Base-by-base conservation (phyloP, 2,888 invertebrate genomes). In the Andrena dorsata region DNA sequence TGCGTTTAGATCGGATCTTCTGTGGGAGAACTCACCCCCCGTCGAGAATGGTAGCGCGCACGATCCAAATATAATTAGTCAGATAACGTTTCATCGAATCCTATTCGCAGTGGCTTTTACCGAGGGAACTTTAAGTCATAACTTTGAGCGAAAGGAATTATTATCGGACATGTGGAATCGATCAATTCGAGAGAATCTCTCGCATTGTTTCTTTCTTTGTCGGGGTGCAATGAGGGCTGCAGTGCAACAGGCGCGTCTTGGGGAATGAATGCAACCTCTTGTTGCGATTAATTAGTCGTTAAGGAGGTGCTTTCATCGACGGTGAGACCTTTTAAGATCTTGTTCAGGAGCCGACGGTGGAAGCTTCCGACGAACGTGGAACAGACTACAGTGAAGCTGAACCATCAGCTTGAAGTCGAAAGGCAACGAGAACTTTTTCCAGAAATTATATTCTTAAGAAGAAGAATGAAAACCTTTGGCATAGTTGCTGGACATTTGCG, bases 1-100 rank as follows among this genome's bases (percentile, higher is more conserved):
- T 76, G 71, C 79, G 83, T 88, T 87, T 83, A 82, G 83, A 65
- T 87, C 71, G 80, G 73, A 87, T 84, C 87, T 82, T 85, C 75
- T 77, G 76, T 82, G 80, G 83, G 82, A 88, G 82, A 83, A 83
- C 70, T 73, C 80, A 65, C 71, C 73, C 60, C 53, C 51, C 86
- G 71, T 64, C 78, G 60, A 35, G 60, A 63, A 30, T 47, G 60
- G 58, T 30, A 49, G n/a, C 47, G 58, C 70, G 56, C 56, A 35
- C 69, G 56, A 77, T 83, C 76, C 70, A 73, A 78, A 28, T 72
- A 68, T 65, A 80, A 80, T 68, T 61, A 79, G 51, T 60, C 23
- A 2, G 41, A 47, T 26, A 75, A 51, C 47, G 65, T 77, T 71
- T 30, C 64, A n/a, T 53, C 28, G 51, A 41, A 56, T 64, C 63